Evolutionary conservation across 2,113 vertebrate species (phyloP), one percentile per base, ranked within the genome.

Genomic region (Ploceus nigricollis): DNA sequence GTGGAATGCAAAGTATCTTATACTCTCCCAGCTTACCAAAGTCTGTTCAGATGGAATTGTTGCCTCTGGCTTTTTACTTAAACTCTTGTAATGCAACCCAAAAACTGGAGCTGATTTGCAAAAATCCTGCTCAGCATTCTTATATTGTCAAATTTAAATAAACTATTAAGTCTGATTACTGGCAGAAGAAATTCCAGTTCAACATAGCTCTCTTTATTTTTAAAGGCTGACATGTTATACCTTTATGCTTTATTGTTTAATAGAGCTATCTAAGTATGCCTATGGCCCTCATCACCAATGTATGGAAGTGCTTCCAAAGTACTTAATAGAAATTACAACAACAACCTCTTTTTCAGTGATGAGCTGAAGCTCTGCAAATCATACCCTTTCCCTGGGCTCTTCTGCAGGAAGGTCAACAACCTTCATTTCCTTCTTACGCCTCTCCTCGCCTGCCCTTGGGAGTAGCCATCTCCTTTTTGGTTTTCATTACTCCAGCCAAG

Each of bases 331-430:
- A 90, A 96, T 90, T 93, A 90, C 54, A 93, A 90, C 81, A 91
- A 89, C 76, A 35, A 80, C 33, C 47, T 94, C 93, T 92, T 88
- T 92, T 93, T 95, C 82, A 86, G 58, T 53, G 69, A 50, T 57
- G 86, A 96, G 48, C 76, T 78, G 72, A 72, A 93, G 85, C 79
- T 90, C 76, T 94, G 76, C 68, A 96, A 95, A 94, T 94, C 79
- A 63, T 66, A 18, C 39, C 57, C 54, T 64, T 80, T 95, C 75
- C 31, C 33, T 72, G 45, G n/a, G 69, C 70, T 80, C 77, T 81
- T 86, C 82, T 79, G 66, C 72, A 89, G 86, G 87, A 95, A 85
- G 93, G 92, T 96, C 94, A 93, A n/a, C 72, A 95, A 92, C 73
- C 77, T 92, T 82, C 83, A 93, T 84, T 96, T 96, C 95, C 63